Conservation (phyloP, 2,888 invertebrate species). For the Patella caerulea region DNA sequence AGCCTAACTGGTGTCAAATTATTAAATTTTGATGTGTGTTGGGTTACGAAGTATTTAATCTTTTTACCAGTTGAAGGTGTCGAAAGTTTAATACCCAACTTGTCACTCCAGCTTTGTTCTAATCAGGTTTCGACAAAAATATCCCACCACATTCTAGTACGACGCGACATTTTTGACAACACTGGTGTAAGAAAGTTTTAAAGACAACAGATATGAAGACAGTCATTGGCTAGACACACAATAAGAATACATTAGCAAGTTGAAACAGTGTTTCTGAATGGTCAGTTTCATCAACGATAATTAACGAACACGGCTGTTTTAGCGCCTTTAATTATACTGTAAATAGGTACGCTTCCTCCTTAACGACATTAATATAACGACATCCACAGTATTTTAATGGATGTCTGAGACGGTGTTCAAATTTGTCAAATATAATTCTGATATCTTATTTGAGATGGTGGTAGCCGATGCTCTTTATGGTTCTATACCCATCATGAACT, state of each 20-base stretch:
- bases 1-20: not conserved
- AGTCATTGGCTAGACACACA: not conserved
- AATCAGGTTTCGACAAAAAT: not conserved
- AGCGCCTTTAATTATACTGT: conserved; percentile 5
- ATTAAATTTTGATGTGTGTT: not conserved
- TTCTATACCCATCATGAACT: no score
- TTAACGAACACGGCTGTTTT: not conserved
- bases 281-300: not conserved
- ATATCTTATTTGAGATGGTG: not conserved
- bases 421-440: conserved; percentile 5
- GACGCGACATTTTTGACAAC: not conserved
- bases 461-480: no score
- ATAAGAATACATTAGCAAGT: conserved; percentile 4
- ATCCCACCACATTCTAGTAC: not conserved
- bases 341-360: not conserved
- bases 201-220: not conserved
- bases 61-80: not conserved
- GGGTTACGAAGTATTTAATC: conserved; percentile 1
- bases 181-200: not conserved
- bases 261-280: not conserved
- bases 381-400: conserved; percentile 2
- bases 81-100: no score
- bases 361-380: not conserved
- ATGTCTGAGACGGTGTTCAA: conserved; percentile 10
- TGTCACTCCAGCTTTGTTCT: no score